Conservation (phyloP, 1,140 invertebrate species). For the Drosophila ogumai region DNA sequence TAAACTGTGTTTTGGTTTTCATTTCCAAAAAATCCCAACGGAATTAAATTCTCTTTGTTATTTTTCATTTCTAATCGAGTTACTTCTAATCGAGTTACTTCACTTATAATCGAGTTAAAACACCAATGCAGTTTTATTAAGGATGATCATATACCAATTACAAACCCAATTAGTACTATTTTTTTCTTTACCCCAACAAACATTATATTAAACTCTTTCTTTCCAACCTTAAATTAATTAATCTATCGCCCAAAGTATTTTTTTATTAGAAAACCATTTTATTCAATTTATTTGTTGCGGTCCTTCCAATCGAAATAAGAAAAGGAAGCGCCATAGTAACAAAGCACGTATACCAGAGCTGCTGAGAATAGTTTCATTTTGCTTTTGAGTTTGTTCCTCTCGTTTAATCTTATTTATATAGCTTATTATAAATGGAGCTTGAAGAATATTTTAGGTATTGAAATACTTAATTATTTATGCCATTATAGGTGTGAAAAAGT, state of each 20-base stretch:
- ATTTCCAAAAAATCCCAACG: too few relatives aligned
- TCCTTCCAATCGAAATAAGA: too few relatives aligned
- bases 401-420: not conserved
- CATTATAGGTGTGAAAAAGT: too few relatives aligned
- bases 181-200: not conserved
- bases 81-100: not conserved
- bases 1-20: too few relatives aligned
- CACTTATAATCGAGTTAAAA: not conserved
- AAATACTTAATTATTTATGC: not conserved
- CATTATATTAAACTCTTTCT: not conserved
- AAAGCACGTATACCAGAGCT: not conserved
- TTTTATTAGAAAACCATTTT: too few relatives aligned
- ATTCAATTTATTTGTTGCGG: too few relatives aligned
- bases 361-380: constrained; percentile 2
- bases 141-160: not conserved
- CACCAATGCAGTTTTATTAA: not conserved
- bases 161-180: not conserved
- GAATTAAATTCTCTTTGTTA: too few relatives aligned
- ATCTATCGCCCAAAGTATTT: not conserved
- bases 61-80: not conserved
- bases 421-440: not conserved
- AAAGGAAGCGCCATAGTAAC: not conserved
- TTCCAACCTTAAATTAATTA: not conserved
- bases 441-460: too few relatives aligned
- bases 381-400: not conserved